Evolutionary conservation across 2,888 invertebrate genomes (phyloP), one percentile per base, ranked within the genome.

Genomic region (Metacarcinus magister): DNA sequence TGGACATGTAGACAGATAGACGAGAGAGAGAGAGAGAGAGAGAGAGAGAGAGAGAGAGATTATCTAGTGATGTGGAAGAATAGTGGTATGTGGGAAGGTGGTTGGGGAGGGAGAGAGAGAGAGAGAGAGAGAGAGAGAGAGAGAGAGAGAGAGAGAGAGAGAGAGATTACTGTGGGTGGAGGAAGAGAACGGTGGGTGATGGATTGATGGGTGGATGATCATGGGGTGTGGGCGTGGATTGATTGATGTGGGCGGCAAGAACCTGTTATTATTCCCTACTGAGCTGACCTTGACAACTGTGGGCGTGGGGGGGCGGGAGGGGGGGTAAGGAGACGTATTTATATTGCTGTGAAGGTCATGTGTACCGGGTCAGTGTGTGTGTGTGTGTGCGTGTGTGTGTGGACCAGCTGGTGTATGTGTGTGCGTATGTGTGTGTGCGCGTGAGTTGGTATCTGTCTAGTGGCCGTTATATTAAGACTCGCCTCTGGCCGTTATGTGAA

Each of bases 401-500:
- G 89, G 39, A 89, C 89, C 39, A 39, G 39, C 39, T 39, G 39
- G 39, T 39, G 39, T 39, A 39, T 39, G 39, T 39, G 13, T 28
- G 92, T 7, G 89, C 13, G 7, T 7, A 32, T 39, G 43, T 46
- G 13, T 28, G 92, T 7, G 92, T 23, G 46, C 0, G 46, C 28
- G 92, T 46, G 92, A 44, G 44, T 90, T 44, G 60, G n/a, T 39
- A 91, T 43, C 23, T 91, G 8, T 91, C n/a, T 28, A 10, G 23
- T 54, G 39, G 87, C 87, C 87, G 87, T 87, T 87, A 87, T 87
- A 87, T 39, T 39, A 87, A 39, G 87, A 39, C 32, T 19, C 39
- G 39, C 90, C n/a, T 32, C 19, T n/a, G 43, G 44, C 67, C 67
- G 87, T 87, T 87, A 87, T 87, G 87, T 87, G 87, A 87, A 87